phyloP scores from a whole-genome alignment of 1,140 invertebrate genomes.

The Ganaspis sp. region DNA sequence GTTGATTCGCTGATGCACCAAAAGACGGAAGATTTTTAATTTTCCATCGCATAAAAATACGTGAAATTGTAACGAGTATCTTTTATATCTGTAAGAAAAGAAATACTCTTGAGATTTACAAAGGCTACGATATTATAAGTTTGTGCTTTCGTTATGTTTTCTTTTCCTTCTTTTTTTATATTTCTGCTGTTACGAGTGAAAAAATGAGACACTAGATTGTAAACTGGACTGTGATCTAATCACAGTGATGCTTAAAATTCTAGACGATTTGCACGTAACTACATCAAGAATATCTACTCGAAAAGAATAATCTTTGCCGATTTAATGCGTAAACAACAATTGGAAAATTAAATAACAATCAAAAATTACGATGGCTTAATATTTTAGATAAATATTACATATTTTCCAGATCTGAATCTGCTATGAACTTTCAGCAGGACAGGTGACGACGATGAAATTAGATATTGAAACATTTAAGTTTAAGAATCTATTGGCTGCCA shows the following conservation, averaged over 20 bases:
- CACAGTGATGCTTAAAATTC: conserved; percentile 8
- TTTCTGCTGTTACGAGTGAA: conserved; percentile 9
- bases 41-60: conserved; percentile 25
- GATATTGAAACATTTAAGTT: not conserved
- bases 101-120: conserved; percentile 28
- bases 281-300: not conserved
- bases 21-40: conserved; percentile 31
- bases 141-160: conserved; percentile 31
- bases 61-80: conserved; percentile 20
- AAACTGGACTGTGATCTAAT: conserved; percentile 22
- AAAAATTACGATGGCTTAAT: not conserved
- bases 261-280: not conserved
- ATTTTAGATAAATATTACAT: not conserved
- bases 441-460: conserved; percentile 27
- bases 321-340: conserved; percentile 13
- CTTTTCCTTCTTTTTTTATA: not conserved
- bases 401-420: conserved; percentile 8
- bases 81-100: conserved; percentile 25
- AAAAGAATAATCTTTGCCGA: conserved; percentile 1
- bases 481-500: conserved; percentile 51
- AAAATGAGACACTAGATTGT: conserved; percentile 17
- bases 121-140: conserved; percentile 25
- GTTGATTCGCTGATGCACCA: conserved; percentile 28
- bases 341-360: not conserved
- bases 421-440: conserved; percentile 6